phyloP scores from a whole-genome alignment of 2,888 invertebrate genomes.

The Andrena bicolor region DNA sequence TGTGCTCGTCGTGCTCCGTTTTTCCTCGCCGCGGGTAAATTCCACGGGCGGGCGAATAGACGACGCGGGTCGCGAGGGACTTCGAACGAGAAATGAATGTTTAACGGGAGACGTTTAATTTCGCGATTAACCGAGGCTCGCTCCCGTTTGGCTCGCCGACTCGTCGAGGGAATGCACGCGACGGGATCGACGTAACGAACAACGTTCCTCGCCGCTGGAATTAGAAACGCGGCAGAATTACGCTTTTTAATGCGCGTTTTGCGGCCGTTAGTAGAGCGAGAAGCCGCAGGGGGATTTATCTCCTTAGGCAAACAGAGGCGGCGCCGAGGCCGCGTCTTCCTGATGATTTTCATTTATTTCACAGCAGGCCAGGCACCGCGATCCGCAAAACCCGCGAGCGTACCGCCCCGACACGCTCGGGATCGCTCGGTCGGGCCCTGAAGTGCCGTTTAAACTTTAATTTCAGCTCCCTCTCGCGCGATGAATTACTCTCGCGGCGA shows the following conservation, averaged over 20 bases:
- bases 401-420: slow-evolving; percentile 41
- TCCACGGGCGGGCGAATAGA: not conserved
- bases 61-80: not conserved
- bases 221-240: slow-evolving; percentile 41
- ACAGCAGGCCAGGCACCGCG: slow-evolving; percentile 28
- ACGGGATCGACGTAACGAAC: not conserved
- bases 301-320: slow-evolving; percentile 15
- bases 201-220: slow-evolving; percentile 1
- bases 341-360: slow-evolving; percentile 57
- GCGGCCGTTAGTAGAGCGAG: slow-evolving; percentile 43
- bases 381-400: slow-evolving; percentile 22
- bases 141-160: not conserved
- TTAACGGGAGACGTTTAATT: slow-evolving; percentile 2
- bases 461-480: slow-evolving; percentile 55
- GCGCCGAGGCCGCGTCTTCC: slow-evolving; percentile 4
- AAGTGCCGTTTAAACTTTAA: slow-evolving; percentile 69
- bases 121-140: slow-evolving; percentile 5
- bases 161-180: not conserved
- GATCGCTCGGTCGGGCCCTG: slow-evolving; percentile 50
- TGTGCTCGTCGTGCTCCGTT: slow-evolving; percentile 9
- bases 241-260: slow-evolving; percentile 34
- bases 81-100: not conserved
- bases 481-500: slow-evolving; percentile 63
- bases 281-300: slow-evolving; percentile 25
- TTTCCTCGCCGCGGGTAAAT: slow-evolving; percentile 3